Conservation (phyloP, 2,113 vertebrate species). For the Charina bottae region DNA sequence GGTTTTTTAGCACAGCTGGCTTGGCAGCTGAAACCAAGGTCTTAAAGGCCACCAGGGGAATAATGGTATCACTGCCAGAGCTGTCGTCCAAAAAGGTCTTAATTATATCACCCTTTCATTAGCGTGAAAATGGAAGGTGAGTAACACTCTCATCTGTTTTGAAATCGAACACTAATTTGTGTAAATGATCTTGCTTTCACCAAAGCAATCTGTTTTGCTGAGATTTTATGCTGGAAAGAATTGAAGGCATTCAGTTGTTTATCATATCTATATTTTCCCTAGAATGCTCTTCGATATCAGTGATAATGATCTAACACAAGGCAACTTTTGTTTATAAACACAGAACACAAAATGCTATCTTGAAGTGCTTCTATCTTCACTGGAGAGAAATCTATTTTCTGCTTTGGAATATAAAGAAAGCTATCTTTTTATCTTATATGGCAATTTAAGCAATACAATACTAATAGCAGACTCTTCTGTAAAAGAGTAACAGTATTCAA, state of each 20-base stretch:
- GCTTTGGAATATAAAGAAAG: not conserved
- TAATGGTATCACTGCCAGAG: conserved; percentile 46
- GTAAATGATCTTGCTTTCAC: conserved; percentile 26
- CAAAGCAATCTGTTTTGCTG: not conserved
- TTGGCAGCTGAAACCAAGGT: conserved; percentile 52
- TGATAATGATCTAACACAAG: not conserved
- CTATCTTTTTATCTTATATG: not conserved
- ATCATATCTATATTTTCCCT: not conserved
- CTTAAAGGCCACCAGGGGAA: conserved; percentile 57
- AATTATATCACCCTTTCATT: conserved; percentile 58
- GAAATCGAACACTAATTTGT: conserved; percentile 15
- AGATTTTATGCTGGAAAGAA: not conserved
- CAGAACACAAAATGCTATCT: not conserved
- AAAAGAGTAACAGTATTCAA: not conserved
- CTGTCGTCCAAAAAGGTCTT: conserved; percentile 48
- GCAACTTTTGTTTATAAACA: not conserved
- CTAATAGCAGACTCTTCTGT: not conserved
- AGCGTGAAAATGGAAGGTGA: conserved; percentile 44
- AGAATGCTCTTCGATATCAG: not conserved
- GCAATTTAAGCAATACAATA: not conserved
- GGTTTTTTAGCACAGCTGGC: conserved; percentile 50
- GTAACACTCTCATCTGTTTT: conserved; percentile 4
- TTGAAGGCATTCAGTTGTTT: not conserved
- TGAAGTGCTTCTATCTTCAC: not conserved
- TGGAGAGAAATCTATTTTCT: not conserved